Conservation (phyloP, 2,888 invertebrate species). For the Cheilosia scutellata region DNA sequence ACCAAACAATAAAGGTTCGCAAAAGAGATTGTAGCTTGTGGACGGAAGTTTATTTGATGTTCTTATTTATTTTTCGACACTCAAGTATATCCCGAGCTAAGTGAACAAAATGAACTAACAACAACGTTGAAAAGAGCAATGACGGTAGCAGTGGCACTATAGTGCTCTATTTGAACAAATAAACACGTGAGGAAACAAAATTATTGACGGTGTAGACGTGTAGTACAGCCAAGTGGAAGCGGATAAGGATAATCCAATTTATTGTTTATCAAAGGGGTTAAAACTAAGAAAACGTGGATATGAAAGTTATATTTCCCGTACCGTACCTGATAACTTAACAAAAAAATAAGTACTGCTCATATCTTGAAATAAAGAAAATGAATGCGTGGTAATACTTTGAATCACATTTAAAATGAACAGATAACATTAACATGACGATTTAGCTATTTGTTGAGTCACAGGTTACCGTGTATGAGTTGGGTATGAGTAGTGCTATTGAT, state of each 20-base stretch:
- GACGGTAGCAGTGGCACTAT: not conserved
- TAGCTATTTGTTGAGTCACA: not conserved
- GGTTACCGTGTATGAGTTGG: no score
- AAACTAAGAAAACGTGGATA: conserved; percentile 19
- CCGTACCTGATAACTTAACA: conserved; percentile 24
- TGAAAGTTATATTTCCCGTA: not conserved
- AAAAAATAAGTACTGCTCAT: not conserved
- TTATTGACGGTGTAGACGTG: conserved; percentile 26
- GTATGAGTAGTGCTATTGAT: no score
- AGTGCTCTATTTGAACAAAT: conserved; percentile 64
- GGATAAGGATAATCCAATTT: conserved; percentile 69
- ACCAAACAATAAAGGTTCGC: conserved; percentile 56
- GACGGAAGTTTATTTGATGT: conserved; percentile 74
- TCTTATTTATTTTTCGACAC: conserved; percentile 74
- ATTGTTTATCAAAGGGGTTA: conserved; percentile 54
- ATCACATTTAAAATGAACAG: no score
- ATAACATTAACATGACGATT: not conserved
- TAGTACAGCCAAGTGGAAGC: conserved; percentile 9
- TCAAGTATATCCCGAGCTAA: conserved; percentile 74
- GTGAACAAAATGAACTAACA: conserved; percentile 56
- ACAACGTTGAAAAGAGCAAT: conserved; percentile 8
- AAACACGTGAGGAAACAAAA: conserved; percentile 54
- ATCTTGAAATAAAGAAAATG: no score
- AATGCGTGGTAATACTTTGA: no score
- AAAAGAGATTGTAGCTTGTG: conserved; percentile 58